Percentiles rank a stretch among this genome's conserved stretches.
phyloP scores from a whole-genome alignment of 37 sponge, comb jelly and placozoan genomes.

The Eunapius fragilis region DNA sequence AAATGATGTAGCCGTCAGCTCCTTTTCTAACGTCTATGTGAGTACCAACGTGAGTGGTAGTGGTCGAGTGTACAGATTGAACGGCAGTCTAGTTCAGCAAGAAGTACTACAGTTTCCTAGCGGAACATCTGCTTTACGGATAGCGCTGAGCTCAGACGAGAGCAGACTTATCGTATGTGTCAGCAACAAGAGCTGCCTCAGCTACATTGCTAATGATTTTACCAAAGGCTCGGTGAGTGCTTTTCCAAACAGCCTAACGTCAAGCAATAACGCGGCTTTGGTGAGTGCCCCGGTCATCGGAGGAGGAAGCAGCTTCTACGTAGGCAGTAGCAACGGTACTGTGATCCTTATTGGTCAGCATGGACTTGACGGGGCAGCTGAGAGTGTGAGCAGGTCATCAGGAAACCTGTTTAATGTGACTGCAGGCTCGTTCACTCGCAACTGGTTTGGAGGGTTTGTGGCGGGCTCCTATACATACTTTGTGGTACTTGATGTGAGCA shows the following conservation, averaged over 20 bases:
- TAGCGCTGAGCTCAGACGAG: neutral
- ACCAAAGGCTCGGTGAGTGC: neutral
- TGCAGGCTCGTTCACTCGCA: constrained; percentile 1
- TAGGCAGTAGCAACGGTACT: neutral
- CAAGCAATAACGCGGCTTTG: neutral
- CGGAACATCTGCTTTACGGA: neutral
- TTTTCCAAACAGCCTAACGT: neutral
- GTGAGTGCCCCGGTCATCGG: neutral
- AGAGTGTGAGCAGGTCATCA: neutral
- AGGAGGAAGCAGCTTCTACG: neutral
- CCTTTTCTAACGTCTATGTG: neutral
- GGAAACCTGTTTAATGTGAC: neutral
- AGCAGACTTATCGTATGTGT: neutral
- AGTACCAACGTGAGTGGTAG: too few species aligned
- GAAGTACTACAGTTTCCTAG: neutral
- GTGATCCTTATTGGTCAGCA: neutral
- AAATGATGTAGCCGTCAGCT: neutral
- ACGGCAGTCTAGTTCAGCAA: neutral
- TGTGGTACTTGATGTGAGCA: neutral
- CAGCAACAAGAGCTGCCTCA: neutral
- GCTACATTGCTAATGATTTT: neutral
- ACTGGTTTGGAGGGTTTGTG: neutral
- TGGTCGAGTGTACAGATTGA: neutral
- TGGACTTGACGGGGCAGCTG: neutral
- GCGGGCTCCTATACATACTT: neutral